phyloP scores from a whole-genome alignment of 2,888 invertebrate species.

The Drosophila pseudotakahashii region DNA sequence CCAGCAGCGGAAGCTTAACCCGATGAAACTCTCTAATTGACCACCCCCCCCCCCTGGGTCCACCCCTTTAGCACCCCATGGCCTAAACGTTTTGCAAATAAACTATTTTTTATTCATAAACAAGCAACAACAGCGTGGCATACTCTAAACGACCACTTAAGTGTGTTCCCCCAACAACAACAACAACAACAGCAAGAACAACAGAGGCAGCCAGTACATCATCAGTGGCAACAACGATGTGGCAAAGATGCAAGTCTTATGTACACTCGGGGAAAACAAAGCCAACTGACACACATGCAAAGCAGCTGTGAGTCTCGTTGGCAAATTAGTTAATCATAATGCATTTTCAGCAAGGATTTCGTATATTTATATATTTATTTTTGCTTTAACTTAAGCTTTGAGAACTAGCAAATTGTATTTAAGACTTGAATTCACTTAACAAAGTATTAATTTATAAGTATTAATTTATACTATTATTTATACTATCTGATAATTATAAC shows the following conservation, averaged over 20 bases:
- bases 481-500: too few species aligned
- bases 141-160: constrained; percentile 79
- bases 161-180: constrained; percentile 65
- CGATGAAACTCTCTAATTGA: constrained; percentile 44
- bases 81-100: constrained; percentile 79
- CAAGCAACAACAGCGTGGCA: constrained; percentile 70
- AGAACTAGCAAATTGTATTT: too few species aligned
- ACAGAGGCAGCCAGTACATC: constrained; percentile 28
- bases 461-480: too few species aligned
- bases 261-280: neutral
- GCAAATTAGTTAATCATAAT: too few species aligned
- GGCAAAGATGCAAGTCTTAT: constrained; percentile 51
- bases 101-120: constrained; percentile 80
- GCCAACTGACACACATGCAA: neutral
- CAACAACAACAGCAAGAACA: neutral
- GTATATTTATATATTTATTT: too few species aligned
- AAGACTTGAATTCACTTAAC: too few species aligned
- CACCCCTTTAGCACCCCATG: constrained; percentile 13
- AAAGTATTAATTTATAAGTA: too few species aligned
- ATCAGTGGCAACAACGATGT: constrained; percentile 46
- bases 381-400: too few species aligned
- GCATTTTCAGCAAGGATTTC: neutral
- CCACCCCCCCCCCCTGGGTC: neutral
- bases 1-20: constrained; percentile 31
- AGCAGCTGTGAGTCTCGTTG: too few species aligned